Evolutionary conservation across 2,888 invertebrate genomes (phyloP), one percentile per base, ranked within the genome.

Genomic region (Cylindroiulus punctatus): DNA sequence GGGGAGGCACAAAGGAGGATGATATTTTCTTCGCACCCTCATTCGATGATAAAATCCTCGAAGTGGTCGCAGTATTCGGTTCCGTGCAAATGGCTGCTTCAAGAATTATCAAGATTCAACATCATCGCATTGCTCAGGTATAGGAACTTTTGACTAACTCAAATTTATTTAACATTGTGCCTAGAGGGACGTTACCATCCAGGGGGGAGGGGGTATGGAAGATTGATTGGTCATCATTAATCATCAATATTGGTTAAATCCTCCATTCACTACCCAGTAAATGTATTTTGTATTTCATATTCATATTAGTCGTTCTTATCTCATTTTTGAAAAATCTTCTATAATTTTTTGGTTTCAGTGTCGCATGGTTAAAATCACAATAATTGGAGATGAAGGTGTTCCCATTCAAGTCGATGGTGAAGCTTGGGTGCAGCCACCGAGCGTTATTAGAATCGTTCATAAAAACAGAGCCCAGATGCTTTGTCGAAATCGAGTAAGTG

Each of bases 11-110:
- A 2, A 95, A 97, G 90, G 96, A 96, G 89, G 97, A 97, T 89
- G 97, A 97, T 90, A 93, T 96, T 85, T 99, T 98, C 90, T 92
- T 97, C 22, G 95, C 97, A 0, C 98, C 98, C 3, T 96, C 97
- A 19, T 98, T 98, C 90, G 99, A 99, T 91, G 99, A 99, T 91
- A 94, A 96, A 87, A 95, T 99, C 87, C 92, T 99, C 84, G 99
- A 99, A 93, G 98, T 98, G 14, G 98, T 99, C 19, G 98, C 99
- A 10, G 98, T 98, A 0, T 98, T 98, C 91, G 98, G 98, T 0
- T 97, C 98, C 0, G 97, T 98, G 19, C 98, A 99, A 92, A 98
- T 98, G 96, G 98, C 98, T 0, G 97, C 98, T 0, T 98, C 97
- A 0, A 93, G 98, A 0, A 93, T 98, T 7, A 96, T 98, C 88